Evolutionary conservation across 2,888 invertebrate genomes (phyloP).

Genomic region (Mactromeris polynyma): DNA sequence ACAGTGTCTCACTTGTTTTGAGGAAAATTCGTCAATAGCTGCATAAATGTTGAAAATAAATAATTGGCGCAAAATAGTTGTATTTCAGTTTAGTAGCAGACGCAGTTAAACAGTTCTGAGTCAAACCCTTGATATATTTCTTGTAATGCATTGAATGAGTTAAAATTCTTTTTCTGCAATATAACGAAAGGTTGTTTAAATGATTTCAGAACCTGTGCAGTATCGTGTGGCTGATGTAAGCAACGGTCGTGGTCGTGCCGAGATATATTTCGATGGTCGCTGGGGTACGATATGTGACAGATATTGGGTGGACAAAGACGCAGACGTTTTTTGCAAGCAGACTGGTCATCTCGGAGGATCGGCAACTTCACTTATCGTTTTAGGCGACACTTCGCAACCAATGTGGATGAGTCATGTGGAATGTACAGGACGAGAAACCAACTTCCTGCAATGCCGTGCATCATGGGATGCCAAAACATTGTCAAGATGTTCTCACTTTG

Average conservation of each 20-base stretch:
- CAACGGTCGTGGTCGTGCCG: slow-evolving; percentile 74
- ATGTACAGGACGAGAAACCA: slow-evolving; percentile 91
- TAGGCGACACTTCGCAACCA: slow-evolving; percentile 55
- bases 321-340: slow-evolving; percentile 78
- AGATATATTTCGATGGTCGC: slow-evolving; percentile 76
- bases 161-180: no score
- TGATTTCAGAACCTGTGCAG: slow-evolving; percentile 72
- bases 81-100: no score
- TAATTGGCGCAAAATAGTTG: no score
- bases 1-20: no score
- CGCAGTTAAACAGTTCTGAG: no score
- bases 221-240: slow-evolving; percentile 72
- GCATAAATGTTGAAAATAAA: no score
- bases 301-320: slow-evolving; percentile 72
- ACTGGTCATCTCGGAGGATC: slow-evolving; percentile 74
- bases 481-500: slow-evolving; percentile 66
- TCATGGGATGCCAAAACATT: slow-evolving; percentile 70
- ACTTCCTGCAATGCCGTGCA: slow-evolving; percentile 90
- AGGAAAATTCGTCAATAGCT: no score
- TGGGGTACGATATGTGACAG: slow-evolving; percentile 75
- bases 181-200: no score
- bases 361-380: slow-evolving; percentile 44
- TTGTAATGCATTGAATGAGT: no score
- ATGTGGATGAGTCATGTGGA: slow-evolving; percentile 91
- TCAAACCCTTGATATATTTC: no score